These are phyloP conservation scores for Xiphias gladius DNA, from an alignment of 2,113 vertebrate genomes.

Conservation along the genomic window DNA sequence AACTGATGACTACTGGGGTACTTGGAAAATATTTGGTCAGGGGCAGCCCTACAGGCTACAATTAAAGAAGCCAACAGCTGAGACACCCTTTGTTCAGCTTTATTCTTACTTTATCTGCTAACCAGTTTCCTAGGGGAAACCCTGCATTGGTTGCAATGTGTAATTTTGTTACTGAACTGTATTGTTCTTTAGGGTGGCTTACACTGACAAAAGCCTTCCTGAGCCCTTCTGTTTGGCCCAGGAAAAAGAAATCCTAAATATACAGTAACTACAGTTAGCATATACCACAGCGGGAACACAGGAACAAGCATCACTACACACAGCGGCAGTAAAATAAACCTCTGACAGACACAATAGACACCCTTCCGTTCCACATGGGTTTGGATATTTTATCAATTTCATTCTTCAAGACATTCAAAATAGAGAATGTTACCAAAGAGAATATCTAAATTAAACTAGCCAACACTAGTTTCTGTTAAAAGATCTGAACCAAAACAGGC, in stretches of 20 bases:
- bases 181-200: constrained; percentile 25
- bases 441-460: constrained; percentile 4
- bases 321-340: not conserved
- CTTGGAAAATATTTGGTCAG: no score
- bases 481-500: constrained; percentile 37
- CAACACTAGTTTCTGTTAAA: constrained; percentile 31
- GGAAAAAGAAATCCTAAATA: constrained; percentile 54
- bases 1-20: no score
- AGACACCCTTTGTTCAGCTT: not conserved
- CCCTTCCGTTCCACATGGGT: not conserved
- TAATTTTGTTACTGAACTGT: not conserved
- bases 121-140: constrained; percentile 26
- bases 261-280: not conserved
- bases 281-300: constrained; percentile 24
- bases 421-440: not conserved
- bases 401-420: not conserved
- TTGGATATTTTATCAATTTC: not conserved
- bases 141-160: not conserved
- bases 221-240: constrained; percentile 1
- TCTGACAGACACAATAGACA: not conserved
- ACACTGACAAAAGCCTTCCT: not conserved
- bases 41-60: no score
- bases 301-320: not conserved
- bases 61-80: not conserved
- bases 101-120: not conserved